Percentiles rank a stretch among this genome's conserved stretches.
Conservation (phyloP, 2,797 vertebrate species). For the Pristis pectinata region DNA sequence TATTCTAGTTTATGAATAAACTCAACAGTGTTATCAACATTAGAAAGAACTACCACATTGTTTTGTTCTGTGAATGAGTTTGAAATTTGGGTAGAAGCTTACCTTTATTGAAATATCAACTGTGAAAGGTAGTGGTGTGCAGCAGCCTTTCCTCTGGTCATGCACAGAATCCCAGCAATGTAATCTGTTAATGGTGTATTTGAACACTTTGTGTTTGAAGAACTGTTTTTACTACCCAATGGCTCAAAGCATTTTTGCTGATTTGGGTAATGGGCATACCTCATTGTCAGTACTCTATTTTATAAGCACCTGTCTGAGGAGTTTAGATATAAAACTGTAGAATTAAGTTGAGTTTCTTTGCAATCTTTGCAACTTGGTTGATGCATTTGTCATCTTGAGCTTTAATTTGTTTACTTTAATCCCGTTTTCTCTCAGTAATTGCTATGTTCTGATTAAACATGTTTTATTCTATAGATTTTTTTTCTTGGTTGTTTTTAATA, state of each 20-base stretch:
- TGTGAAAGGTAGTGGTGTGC: neutral
- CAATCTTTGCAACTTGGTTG: neutral
- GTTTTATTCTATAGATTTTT: neutral
- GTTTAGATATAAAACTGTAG: neutral
- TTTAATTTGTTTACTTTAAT: slow-evolving; percentile 21
- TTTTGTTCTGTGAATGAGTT: neutral
- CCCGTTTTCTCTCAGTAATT: neutral
- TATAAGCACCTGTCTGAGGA: neutral
- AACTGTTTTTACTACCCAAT: neutral
- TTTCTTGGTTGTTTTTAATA: neutral
- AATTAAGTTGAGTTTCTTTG: neutral
- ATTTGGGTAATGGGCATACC: neutral
- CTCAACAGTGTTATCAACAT: neutral
- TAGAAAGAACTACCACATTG: neutral
- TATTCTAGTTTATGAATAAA: neutral
- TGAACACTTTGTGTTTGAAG: neutral
- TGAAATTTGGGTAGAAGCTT: neutral
- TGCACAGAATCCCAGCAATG: neutral
- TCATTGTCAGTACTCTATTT: neutral
- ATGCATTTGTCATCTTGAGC: neutral
- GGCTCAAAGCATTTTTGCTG: neutral
- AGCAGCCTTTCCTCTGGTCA: neutral
- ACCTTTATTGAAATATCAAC: neutral
- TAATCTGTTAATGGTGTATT: slow-evolving; percentile 3
- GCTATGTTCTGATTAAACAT: neutral